Evolutionary conservation across 2,113 vertebrate species (phyloP), one percentile per base, ranked within the genome.

Genomic region (Myrmophylax atrothorax): DNA sequence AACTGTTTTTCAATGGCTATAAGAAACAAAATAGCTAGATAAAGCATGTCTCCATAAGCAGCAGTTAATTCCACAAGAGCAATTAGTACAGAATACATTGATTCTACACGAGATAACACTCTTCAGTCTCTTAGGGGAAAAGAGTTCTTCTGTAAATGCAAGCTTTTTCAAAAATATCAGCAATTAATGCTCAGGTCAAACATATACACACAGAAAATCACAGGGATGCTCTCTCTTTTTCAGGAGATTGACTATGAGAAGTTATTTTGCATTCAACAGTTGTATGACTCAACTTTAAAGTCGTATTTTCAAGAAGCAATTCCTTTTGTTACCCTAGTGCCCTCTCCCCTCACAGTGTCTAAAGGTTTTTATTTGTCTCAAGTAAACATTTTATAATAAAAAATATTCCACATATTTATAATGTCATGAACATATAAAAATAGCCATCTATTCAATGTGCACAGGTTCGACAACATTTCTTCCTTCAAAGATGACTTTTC

Each of bases 401-500:
- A 94, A 92, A 93, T 60, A 84, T 26, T 69, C 64, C 49, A 53
- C 84, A 69, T 94, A 92, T 60, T 94, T 72, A 28, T 42, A 81
- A 89, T 7, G 60, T 49, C 26, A 91, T 5, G 12, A 87, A 87
- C 19, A 40, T 53, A 72, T 40, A 94, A 95, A 96, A 97, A 97
- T 92, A 96, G 62, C 44, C 74, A 87, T 46, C 84, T 74, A 82
- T 84, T 95, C 91, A 89, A 72, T 8, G 28, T 66, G 69, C 53
- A 79, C 64, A 81, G 76, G 80, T 89, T 95, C 77, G 79, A 92
- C 72, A 95, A 49, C 23, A 72, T 50, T 82, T 93, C 64, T 96
- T 92, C 49, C 66, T 82, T 60, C 52, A 84, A 75, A 93, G 86
- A 95, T 96, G 68, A 96, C 56, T 96, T 96, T 94, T 92, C 96